phyloP scores from a whole-genome alignment of 2,797 vertebrate species.

The Spheniscus humboldti region DNA sequence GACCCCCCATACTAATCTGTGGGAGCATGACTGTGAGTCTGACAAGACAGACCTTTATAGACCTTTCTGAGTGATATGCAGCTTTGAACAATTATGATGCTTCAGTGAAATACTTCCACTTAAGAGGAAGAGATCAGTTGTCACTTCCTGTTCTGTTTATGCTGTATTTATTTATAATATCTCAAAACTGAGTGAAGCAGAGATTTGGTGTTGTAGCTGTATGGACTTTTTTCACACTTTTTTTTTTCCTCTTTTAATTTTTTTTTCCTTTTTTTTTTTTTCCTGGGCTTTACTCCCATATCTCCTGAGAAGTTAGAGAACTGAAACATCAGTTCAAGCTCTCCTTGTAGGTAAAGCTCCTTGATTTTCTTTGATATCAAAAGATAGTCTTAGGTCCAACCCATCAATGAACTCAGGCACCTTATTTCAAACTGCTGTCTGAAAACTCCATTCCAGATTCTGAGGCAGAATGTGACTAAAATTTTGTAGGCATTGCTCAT shows the following conservation, averaged over 20 bases:
- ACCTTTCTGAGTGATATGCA: neutral
- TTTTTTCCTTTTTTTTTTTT: no score
- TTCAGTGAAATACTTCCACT: neutral
- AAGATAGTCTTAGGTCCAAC: neutral
- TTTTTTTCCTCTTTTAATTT: no score
- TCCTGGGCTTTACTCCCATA: fast-evolving
- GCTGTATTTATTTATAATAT: neutral
- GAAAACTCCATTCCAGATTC: neutral
- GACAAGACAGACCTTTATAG: neutral
- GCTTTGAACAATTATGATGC: neutral
- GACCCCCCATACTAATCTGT: neutral
- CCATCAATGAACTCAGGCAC: neutral
- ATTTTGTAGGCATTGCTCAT: neutral
- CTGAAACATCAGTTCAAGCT: neutral
- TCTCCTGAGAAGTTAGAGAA: neutral
- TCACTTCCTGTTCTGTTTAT: neutral
- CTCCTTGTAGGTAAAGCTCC: neutral
- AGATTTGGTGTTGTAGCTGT: neutral
- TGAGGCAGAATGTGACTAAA: neutral
- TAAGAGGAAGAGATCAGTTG: neutral
- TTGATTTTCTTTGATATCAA: neutral
- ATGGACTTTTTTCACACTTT: neutral
- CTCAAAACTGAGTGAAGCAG: neutral
- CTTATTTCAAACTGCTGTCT: neutral
- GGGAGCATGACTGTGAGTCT: neutral